Evolutionary conservation across 2,888 invertebrate species (phyloP).

Genomic region (Gastracanthus pulcherrimus): DNA sequence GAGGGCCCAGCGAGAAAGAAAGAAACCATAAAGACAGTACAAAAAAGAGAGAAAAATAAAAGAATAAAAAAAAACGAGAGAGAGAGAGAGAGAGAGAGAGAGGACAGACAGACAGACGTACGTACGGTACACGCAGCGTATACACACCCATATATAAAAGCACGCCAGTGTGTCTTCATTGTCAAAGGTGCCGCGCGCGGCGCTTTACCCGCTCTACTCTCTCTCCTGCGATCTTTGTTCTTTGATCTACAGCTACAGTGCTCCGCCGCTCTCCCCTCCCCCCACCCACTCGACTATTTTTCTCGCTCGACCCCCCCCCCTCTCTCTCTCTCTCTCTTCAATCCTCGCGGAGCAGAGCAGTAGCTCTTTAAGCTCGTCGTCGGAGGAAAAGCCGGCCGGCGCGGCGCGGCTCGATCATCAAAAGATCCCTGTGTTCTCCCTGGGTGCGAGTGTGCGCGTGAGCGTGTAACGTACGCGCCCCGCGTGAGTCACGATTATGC

Average conservation of each 20-base stretch:
- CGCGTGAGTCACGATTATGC: slow-evolving; percentile 32
- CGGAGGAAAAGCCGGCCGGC: slow-evolving; percentile 58
- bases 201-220: slow-evolving; percentile 57
- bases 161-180: slow-evolving; percentile 46
- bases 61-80: background rate
- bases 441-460: no score
- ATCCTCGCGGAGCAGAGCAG: background rate
- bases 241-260: slow-evolving; percentile 56
- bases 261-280: background rate
- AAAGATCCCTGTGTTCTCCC: slow-evolving; percentile 58
- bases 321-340: slow-evolving; percentile 57
- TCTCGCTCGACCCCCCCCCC: slow-evolving; percentile 50
- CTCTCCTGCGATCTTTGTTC: slow-evolving; percentile 67
- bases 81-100: no score
- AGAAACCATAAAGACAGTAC: slow-evolving; percentile 39
- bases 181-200: slow-evolving; percentile 69
- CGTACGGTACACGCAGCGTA: background rate
- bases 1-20: background rate
- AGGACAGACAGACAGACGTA: slow-evolving; percentile 59
- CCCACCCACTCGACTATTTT: slow-evolving; percentile 56
- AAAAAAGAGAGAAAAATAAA: slow-evolving; percentile 13
- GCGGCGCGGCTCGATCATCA: slow-evolving; percentile 60
- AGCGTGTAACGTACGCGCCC: no score
- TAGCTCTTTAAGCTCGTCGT: slow-evolving; percentile 40
- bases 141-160: slow-evolving; percentile 7